A percentile compares a stretch with the other conserved stretches of the same genome.
Evolutionary conservation across 2,797 vertebrate genomes (phyloP).

Genomic region (Heterohyrax brucei): DNA sequence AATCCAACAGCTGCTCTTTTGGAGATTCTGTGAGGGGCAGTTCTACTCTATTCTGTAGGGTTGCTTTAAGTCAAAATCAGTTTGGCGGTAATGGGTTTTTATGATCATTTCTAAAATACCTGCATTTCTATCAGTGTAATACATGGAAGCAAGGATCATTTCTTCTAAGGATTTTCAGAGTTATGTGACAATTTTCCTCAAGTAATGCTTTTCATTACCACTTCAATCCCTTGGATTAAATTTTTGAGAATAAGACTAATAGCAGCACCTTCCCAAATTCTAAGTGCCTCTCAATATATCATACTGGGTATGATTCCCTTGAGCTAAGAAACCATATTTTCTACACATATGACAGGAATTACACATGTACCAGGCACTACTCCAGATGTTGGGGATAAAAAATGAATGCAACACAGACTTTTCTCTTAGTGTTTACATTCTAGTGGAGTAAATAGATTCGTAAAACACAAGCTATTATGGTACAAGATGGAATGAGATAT

Average conservation of each 20-base stretch:
- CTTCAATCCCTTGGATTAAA: slow-evolving; percentile 1
- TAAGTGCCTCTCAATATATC: background rate
- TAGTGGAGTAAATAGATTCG: background rate
- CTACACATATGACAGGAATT: background rate
- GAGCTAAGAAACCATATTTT: background rate
- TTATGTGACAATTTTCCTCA: background rate
- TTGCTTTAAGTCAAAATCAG: too few relatives aligned
- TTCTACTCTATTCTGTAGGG: too few relatives aligned
- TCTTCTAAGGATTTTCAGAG: background rate
- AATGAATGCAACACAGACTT: background rate
- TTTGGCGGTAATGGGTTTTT: too few relatives aligned
- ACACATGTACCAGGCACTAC: background rate
- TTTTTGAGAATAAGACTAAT: background rate
- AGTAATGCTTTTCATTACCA: background rate
- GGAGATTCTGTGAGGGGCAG: too few relatives aligned
- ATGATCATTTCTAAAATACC: slow-evolving; percentile 49
- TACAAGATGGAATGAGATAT: background rate
- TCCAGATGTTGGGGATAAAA: background rate
- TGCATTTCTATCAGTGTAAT: background rate
- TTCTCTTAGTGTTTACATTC: slow-evolving; percentile 31
- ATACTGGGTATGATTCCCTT: background rate
- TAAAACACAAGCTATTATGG: background rate
- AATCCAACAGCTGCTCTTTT: too few relatives aligned
- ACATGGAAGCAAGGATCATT: background rate
- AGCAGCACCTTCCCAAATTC: slow-evolving; percentile 19